Conservation (phyloP, 2,888 invertebrate genomes). For the Lapara coniferarum region DNA sequence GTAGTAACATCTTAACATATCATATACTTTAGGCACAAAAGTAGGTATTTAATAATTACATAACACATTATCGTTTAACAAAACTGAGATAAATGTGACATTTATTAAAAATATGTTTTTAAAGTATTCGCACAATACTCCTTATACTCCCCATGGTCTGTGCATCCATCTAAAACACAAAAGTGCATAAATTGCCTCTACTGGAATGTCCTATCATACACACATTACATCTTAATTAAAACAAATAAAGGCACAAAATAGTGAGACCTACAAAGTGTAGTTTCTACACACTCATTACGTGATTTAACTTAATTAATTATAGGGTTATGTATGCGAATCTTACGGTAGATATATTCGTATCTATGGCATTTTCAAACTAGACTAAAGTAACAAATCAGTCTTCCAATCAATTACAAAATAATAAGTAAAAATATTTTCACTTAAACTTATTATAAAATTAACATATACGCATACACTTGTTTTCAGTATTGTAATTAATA, state of each 20-base stretch:
- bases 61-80: slow-evolving; percentile 69
- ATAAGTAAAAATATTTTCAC: slow-evolving; percentile 69
- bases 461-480: slow-evolving; percentile 30
- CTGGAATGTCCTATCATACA: slow-evolving; percentile 71
- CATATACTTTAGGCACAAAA: slow-evolving; percentile 73
- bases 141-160: slow-evolving; percentile 23
- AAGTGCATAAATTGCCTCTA: slow-evolving; percentile 68
- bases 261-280: slow-evolving; percentile 69
- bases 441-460: slow-evolving; percentile 50
- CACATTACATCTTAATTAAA: slow-evolving; percentile 59
- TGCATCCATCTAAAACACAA: slow-evolving; percentile 38
- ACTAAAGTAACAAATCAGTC: slow-evolving; percentile 84
- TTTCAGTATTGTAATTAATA: slow-evolving; percentile 13
- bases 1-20: slow-evolving; percentile 69
- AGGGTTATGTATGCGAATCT: slow-evolving; percentile 61
- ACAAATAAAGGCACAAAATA: slow-evolving; percentile 80
- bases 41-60: slow-evolving; percentile 67
- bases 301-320: slow-evolving; percentile 60
- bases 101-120: slow-evolving; percentile 14
- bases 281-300: slow-evolving; percentile 66
- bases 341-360: slow-evolving; percentile 67
- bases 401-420: slow-evolving; percentile 78
- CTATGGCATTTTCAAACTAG: slow-evolving; percentile 84
- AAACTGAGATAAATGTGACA: slow-evolving; percentile 58
- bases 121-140: slow-evolving; percentile 13